Evolutionary conservation across 1,140 invertebrate genomes (phyloP).

Genomic region (Dendrolimus punctatus): DNA sequence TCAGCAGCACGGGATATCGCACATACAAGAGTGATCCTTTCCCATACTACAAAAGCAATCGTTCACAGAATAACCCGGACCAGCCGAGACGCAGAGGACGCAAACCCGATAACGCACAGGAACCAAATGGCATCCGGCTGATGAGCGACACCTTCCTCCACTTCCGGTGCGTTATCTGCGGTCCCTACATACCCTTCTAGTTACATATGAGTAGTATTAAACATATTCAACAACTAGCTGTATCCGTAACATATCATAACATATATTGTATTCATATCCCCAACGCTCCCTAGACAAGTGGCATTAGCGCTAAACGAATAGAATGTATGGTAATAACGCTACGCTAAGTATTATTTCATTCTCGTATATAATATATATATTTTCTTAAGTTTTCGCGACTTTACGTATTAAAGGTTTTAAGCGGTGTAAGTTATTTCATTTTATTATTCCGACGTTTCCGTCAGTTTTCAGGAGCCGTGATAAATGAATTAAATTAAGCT

Average conservation of each 20-base stretch:
- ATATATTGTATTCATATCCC: too few relatives aligned
- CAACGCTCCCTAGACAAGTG: too few relatives aligned
- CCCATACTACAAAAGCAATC: not conserved
- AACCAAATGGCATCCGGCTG: slow-evolving; percentile 11
- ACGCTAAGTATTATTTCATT: too few relatives aligned
- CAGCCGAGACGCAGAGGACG: not conserved
- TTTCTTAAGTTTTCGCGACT: too few relatives aligned
- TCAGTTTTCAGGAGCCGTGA: too few relatives aligned
- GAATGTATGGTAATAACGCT: too few relatives aligned
- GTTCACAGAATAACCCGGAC: not conserved
- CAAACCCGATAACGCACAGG: slow-evolving; percentile 17
- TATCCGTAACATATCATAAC: not conserved
- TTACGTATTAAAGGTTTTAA: too few relatives aligned
- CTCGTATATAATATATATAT: too few relatives aligned
- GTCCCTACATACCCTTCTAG: not conserved
- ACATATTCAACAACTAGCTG: not conserved
- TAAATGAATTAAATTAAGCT: too few relatives aligned
- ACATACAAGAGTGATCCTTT: not conserved
- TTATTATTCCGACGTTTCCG: too few relatives aligned
- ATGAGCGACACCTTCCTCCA: slow-evolving; percentile 16
- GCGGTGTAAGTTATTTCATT: too few relatives aligned
- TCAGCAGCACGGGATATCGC: not conserved
- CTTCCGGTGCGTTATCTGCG: slow-evolving; percentile 15
- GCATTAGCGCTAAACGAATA: too few relatives aligned
- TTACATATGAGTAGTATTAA: not conserved